Evolutionary conservation across 92 coral and sea anemone species (phyloP).

Genomic region (Actinernus sp.): DNA sequence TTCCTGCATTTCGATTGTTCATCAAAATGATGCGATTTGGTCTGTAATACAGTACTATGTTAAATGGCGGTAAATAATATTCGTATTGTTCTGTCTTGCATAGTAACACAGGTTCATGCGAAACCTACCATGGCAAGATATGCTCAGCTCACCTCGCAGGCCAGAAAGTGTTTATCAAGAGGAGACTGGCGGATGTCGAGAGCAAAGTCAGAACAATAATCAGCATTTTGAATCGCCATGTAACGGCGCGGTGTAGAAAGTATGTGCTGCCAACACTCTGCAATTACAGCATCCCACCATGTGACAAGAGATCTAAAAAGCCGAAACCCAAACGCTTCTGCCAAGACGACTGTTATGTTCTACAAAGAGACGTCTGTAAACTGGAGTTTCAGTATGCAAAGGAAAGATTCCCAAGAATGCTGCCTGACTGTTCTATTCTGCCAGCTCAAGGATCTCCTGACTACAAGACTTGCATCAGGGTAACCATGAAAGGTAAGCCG

Average conservation of each 20-base stretch:
- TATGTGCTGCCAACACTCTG: slow-evolving; percentile 70
- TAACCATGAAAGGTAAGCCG: slow-evolving; percentile 59
- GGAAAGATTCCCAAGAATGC: neutral
- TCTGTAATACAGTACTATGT: too few relatives aligned
- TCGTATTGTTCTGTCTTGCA: neutral
- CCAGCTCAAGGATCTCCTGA: slow-evolving; percentile 58
- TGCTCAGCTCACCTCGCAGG: slow-evolving; percentile 52
- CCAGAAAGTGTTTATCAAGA: slow-evolving; percentile 31
- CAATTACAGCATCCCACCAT: slow-evolving; percentile 70
- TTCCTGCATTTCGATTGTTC: too few relatives aligned
- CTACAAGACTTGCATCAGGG: slow-evolving; percentile 67
- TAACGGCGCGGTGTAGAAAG: slow-evolving; percentile 41
- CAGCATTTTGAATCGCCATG: neutral
- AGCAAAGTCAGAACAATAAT: neutral
- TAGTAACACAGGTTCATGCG: slow-evolving; percentile 18
- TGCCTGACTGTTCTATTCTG: slow-evolving; percentile 59
- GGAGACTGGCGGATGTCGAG: neutral
- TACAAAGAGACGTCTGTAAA: slow-evolving; percentile 64
- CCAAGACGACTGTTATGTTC: slow-evolving; percentile 71
- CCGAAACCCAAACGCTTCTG: slow-evolving; percentile 73
- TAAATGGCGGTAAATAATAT: too few relatives aligned
- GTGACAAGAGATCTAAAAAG: slow-evolving; percentile 47
- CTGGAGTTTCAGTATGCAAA: slow-evolving; percentile 40
- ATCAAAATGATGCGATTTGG: too few relatives aligned
- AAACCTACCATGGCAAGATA: slow-evolving; percentile 39